phyloP scores from a whole-genome alignment of 2,113 vertebrate species.

The Myotis yumanensis region DNA sequence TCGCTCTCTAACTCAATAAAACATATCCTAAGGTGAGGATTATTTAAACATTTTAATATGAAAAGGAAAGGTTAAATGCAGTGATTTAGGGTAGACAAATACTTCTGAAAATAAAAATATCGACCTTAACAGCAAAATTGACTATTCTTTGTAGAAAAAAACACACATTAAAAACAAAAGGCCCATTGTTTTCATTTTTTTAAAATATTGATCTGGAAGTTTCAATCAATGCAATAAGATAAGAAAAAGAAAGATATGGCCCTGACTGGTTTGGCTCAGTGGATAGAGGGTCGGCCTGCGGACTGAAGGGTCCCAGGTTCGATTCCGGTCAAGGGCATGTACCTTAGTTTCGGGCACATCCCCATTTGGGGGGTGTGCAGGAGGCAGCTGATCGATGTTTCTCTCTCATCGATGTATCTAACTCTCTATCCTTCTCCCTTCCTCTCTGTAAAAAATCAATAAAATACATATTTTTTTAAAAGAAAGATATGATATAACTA shows the following conservation, averaged over 20 bases:
- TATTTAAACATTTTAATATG: neutral
- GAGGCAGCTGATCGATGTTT: too few species aligned
- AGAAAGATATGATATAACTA: neutral
- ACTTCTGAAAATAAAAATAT: neutral
- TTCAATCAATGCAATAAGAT: conserved; percentile 25
- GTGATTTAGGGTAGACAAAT: neutral
- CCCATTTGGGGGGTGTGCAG: too few species aligned
- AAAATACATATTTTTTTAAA: neutral
- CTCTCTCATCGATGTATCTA: too few species aligned
- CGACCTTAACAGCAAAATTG: neutral
- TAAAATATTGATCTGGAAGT: conserved; percentile 34
- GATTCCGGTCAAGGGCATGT: too few species aligned
- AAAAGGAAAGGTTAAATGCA: neutral
- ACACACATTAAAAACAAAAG: neutral
- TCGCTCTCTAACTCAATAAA: neutral
- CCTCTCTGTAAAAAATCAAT: too few species aligned
- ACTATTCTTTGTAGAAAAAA: neutral
- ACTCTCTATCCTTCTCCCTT: too few species aligned
- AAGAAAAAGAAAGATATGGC: conserved; percentile 43
- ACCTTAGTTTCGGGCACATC: too few species aligned
- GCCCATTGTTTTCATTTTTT: neutral
- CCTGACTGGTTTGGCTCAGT: too few species aligned
- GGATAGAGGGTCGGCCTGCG: too few species aligned
- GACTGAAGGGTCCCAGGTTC: too few species aligned
- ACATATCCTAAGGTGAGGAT: neutral